phyloP scores from a whole-genome alignment of 2,888 invertebrate species.

The Lasioglossum morio region DNA sequence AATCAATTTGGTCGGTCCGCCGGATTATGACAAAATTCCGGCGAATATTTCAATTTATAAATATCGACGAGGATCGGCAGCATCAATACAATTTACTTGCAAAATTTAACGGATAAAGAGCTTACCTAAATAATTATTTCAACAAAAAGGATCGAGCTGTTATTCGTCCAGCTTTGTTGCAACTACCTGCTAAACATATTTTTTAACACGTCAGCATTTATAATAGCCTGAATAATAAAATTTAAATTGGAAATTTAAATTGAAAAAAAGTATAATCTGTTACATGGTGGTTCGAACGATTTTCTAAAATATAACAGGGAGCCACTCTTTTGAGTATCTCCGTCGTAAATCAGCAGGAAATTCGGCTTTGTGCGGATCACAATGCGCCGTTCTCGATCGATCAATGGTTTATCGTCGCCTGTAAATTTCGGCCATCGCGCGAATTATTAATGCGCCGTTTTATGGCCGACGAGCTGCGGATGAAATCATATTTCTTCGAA shows the following conservation, averaged over 20 bases:
- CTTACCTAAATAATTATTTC: not conserved
- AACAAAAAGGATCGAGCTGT: not conserved
- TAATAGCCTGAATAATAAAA: too few species aligned
- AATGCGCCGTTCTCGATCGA: constrained; percentile 42
- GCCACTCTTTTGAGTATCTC: constrained; percentile 24
- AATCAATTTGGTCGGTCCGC: not conserved
- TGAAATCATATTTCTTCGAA: constrained; percentile 26
- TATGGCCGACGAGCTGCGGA: constrained; percentile 22
- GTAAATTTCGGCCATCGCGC: constrained; percentile 39
- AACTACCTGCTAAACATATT: too few species aligned
- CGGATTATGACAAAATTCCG: not conserved
- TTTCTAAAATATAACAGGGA: not conserved
- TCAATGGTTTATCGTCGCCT: constrained; percentile 52
- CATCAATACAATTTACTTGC: not conserved
- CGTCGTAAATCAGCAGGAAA: constrained; percentile 41
- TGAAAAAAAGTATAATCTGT: not conserved
- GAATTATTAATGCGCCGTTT: constrained; percentile 51
- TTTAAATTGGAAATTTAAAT: too few species aligned
- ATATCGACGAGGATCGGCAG: not conserved
- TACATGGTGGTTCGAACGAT: not conserved
- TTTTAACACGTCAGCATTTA: too few species aligned
- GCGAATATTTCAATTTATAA: not conserved
- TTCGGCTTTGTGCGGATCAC: constrained; percentile 49
- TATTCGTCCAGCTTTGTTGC: not conserved
- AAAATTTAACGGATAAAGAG: not conserved